Evolutionary conservation across 1,140 invertebrate genomes (phyloP), one percentile per base, ranked within the genome.

Genomic region (Anagrus nilaparvatae): DNA sequence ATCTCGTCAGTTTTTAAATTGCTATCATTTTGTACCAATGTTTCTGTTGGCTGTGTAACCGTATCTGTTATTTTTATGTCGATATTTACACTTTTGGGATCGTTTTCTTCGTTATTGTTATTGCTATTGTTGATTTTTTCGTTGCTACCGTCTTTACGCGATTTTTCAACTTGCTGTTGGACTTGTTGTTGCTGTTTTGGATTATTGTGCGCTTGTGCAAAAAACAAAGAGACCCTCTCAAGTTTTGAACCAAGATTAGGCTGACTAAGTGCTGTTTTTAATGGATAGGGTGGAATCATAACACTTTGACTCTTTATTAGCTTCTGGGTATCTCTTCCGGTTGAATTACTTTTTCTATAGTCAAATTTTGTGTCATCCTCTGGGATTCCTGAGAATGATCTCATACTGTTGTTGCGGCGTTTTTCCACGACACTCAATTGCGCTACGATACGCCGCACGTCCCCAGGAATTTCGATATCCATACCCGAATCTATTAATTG

Each of bases 161-260:
- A 49, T 1, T 61, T 58, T 0, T 54, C 58, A 14, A 61, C 52
- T 44, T 64, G 55, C n/a, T n/a, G n/a, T n/a, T n/a, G n/a, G n/a
- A n/a, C n/a, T 19, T 55, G 56, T 4, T 63, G 55, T 41, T 76
- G 73, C 43, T 77, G 74, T 6, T 71, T 60, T 25, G 79, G 78
- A 41, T 79, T 74, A 52, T 75, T 77, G 52, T 80, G 77, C 5
- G 76, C 77, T 45, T 68, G 76, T 0, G 75, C 73, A 35, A 81
- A 80, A 45, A 76, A 78, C 0, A 72, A 71, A 0, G 76, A 78
- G 21, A 59, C 65, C 56, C 62, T 77, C 43, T 60, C 62, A 3
- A 67, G 44, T 18, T 60, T 57, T 3, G 62, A 60, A 9, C 61
- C 56, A 9, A 73, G 42, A 42, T 70, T 70, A 2, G 63, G 70